phyloP scores from a whole-genome alignment of 1,140 invertebrate species.

The Colletes gigas region DNA sequence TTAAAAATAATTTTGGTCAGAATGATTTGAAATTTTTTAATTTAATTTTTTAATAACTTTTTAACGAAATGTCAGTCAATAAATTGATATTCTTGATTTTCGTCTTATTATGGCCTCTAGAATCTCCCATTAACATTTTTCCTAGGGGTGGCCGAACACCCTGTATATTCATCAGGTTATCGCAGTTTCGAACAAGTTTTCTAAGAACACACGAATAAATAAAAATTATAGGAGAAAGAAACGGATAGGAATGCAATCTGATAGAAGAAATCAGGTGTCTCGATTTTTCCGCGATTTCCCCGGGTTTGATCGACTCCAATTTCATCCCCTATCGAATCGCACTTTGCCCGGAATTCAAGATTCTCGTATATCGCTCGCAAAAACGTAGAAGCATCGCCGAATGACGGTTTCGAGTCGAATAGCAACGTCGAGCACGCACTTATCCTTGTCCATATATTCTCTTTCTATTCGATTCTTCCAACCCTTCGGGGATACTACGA shows the following conservation, averaged over 20 bases:
- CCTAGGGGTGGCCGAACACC: no score
- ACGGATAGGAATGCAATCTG: not conserved
- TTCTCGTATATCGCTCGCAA: not conserved
- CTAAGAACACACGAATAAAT: not conserved
- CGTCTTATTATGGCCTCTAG: no score
- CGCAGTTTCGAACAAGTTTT: no score
- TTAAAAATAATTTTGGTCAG: no score
- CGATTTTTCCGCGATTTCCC: slow-evolving; percentile 40
- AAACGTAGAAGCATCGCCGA: not conserved
- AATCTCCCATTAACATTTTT: no score
- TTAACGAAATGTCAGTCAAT: no score
- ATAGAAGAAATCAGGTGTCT: slow-evolving; percentile 29
- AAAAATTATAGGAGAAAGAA: not conserved
- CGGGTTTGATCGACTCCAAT: slow-evolving; percentile 41
- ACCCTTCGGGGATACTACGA: slow-evolving; percentile 43
- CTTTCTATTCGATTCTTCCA: slow-evolving; percentile 32
- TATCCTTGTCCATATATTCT: slow-evolving; percentile 54
- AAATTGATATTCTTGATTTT: no score
- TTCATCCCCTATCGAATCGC: slow-evolving; percentile 47
- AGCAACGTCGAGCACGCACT: slow-evolving; percentile 42
- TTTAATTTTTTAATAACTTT: no score
- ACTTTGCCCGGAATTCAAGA: slow-evolving; percentile 17
- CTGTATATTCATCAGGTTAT: no score
- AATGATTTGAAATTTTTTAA: no score
- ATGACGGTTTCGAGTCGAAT: slow-evolving; percentile 34